Percentiles rank a stretch among this genome's conserved stretches.
Conservation (phyloP, 2,797 vertebrate genomes). For the Eulemur albifrons region DNA sequence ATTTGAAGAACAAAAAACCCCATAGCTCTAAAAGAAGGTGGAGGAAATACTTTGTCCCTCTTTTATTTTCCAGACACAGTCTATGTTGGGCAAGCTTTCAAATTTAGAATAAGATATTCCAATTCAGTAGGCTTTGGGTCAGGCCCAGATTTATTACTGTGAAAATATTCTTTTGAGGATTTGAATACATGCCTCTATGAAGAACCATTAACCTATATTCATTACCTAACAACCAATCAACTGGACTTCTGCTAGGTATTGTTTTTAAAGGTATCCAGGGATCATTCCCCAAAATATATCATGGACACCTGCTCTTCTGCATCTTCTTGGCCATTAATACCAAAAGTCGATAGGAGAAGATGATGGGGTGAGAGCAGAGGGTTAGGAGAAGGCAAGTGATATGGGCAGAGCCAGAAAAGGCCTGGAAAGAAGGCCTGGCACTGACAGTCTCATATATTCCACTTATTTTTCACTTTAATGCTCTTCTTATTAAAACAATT, state of each 20-base stretch:
- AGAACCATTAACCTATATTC: background rate
- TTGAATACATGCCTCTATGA: background rate
- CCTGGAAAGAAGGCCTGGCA: background rate
- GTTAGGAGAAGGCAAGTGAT: background rate
- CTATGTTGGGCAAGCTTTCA: background rate
- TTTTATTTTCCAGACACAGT: conserved; percentile 21
- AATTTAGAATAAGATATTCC: conserved; percentile 4
- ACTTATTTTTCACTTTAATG: background rate
- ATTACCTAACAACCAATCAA: background rate
- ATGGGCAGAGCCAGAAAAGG: background rate
- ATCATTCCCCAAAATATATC: background rate
- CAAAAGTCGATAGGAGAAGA: background rate
- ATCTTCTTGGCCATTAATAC: background rate
- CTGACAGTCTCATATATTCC: background rate
- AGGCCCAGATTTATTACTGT: conserved; percentile 13
- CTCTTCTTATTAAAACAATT: background rate
- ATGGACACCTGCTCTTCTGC: background rate
- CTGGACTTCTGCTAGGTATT: background rate
- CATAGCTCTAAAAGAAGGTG: background rate
- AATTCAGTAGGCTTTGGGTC: background rate
- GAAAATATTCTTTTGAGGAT: conserved; percentile 19
- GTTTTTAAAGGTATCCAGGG: background rate
- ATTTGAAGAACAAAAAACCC: background rate
- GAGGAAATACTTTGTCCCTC: background rate
- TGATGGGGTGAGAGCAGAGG: background rate